Percentiles rank a stretch among this genome's conserved stretches.
phyloP scores from a whole-genome alignment of 2,113 vertebrate species.

The Ceyx margarethae region DNA sequence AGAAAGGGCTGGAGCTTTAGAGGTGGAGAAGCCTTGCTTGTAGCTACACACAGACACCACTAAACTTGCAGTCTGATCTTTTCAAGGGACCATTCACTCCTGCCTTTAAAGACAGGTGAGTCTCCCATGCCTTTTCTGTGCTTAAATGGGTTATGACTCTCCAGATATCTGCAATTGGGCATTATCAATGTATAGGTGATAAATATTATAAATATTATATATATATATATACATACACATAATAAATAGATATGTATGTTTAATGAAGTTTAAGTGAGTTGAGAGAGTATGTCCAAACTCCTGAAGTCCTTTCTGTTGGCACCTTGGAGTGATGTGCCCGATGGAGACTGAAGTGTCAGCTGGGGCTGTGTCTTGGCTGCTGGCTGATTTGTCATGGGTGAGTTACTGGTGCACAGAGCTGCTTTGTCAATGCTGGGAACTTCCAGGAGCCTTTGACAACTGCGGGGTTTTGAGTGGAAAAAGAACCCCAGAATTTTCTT shows the following conservation, averaged over 20 bases:
- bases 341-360: background rate
- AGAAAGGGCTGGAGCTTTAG: background rate
- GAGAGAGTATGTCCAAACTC: background rate
- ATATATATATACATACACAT: background rate
- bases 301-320: background rate
- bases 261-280: background rate
- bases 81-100: background rate
- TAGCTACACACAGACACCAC: background rate
- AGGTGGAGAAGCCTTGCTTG: background rate
- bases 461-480: background rate
- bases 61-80: background rate
- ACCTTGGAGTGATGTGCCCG: background rate
- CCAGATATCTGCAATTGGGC: background rate
- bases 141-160: background rate
- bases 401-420: background rate
- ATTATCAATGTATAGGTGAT: background rate
- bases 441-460: background rate
- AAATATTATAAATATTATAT: background rate
- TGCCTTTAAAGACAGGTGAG: background rate
- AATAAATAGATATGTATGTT: background rate
- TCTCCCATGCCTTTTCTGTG: background rate
- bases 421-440: background rate
- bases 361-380: accelerated
- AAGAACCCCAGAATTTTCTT: background rate
- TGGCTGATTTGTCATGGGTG: accelerated